Evolutionary conservation across 2,888 invertebrate species (phyloP).

Genomic region (Meandrusa payeni): DNA sequence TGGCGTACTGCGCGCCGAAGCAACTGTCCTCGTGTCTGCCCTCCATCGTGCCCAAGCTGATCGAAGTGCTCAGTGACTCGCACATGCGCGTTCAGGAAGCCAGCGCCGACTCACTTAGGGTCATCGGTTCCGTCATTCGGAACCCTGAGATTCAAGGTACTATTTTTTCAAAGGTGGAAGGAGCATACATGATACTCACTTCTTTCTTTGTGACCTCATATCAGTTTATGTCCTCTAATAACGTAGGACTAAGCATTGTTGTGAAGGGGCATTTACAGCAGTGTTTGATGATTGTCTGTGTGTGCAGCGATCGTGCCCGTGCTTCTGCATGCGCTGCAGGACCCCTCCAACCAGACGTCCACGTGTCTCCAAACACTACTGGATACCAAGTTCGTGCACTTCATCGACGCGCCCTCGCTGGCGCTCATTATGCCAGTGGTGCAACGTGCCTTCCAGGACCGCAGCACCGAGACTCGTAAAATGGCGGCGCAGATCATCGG

Average conservation of each 20-base stretch:
- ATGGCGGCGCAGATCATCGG: slow-evolving; percentile 99
- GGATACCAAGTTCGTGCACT: slow-evolving; percentile 99
- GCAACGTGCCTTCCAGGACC: slow-evolving; percentile 97
- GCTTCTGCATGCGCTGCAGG: slow-evolving; percentile 94
- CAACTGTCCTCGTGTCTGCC: slow-evolving; percentile 98
- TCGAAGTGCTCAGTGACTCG: slow-evolving; percentile 97
- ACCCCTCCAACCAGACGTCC: slow-evolving; percentile 97
- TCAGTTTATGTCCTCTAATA: too few species aligned
- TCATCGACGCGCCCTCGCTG: slow-evolving; percentile 98
- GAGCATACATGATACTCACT: too few species aligned
- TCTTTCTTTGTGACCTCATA: too few species aligned
- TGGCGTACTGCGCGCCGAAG: slow-evolving; percentile 99
- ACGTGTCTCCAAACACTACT: slow-evolving; percentile 94
- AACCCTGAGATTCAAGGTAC: slow-evolving; percentile 98
- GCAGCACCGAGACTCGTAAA: slow-evolving; percentile 98
- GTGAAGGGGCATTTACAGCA: too few species aligned
- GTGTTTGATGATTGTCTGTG: too few species aligned
- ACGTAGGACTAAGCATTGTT: too few species aligned
- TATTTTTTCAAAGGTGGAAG: too few species aligned
- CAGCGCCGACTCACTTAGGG: slow-evolving; percentile 96
- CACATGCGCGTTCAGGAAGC: slow-evolving; percentile 98
- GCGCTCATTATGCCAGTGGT: slow-evolving; percentile 99
- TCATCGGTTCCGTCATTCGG: slow-evolving; percentile 98
- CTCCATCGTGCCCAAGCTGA: slow-evolving; percentile 98
- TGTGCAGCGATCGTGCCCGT: slow-evolving; percentile 93